phyloP scores from a whole-genome alignment of 2,797 vertebrate species.

The Tapirus indicus region DNA sequence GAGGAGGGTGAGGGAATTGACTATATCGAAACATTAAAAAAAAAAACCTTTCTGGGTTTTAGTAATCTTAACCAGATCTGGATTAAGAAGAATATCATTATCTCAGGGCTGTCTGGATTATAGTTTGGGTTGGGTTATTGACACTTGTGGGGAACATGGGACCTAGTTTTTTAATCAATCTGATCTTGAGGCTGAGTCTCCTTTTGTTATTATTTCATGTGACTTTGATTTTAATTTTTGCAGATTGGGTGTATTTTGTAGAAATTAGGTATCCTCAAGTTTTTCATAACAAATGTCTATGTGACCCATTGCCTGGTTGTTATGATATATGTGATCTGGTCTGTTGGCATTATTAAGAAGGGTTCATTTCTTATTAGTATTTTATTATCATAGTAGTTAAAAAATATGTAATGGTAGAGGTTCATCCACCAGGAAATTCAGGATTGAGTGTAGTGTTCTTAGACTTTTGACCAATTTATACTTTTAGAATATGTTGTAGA shows the following conservation, averaged over 20 bases:
- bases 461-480: neutral
- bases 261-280: neutral
- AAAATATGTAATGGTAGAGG: neutral
- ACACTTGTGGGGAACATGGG: neutral
- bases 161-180: neutral
- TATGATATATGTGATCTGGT: neutral
- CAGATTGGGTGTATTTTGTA: neutral
- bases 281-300: slow-evolving; percentile 5
- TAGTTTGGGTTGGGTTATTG: neutral
- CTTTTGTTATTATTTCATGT: neutral
- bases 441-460: neutral
- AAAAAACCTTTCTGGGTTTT: neutral
- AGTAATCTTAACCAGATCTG: neutral
- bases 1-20: neutral
- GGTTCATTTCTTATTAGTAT: neutral
- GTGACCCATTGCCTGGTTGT: neutral
- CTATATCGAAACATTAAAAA: neutral
- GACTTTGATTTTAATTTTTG: neutral
- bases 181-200: neutral
- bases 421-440: neutral
- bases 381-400: neutral
- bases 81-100: neutral
- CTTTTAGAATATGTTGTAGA: neutral
- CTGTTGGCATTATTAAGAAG: neutral
- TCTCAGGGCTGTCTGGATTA: neutral